phyloP scores from a whole-genome alignment of 1,140 invertebrate species.

The Bombus difficillimus region DNA sequence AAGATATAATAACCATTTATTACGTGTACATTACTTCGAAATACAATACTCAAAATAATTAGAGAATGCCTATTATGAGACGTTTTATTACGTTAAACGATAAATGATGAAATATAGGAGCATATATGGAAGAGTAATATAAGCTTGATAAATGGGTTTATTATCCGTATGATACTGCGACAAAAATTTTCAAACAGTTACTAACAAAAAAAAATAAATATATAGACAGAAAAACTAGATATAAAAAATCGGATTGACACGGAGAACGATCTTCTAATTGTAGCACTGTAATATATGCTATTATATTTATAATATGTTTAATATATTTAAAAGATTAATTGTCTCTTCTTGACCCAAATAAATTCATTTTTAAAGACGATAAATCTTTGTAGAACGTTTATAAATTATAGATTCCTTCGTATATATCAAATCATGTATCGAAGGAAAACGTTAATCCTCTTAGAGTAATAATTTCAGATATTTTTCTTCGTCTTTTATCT shows the following conservation, averaged over 20 bases:
- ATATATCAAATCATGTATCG: not conserved
- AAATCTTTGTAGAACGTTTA: not conserved
- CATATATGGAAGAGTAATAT: not conserved
- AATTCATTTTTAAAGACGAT: not conserved
- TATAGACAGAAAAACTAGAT: too few species aligned
- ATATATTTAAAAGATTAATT: not conserved
- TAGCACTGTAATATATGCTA: too few species aligned
- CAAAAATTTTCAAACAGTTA: not conserved
- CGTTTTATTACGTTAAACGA: not conserved
- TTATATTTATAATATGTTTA: not conserved
- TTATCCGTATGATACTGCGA: not conserved
- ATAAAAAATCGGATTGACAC: too few species aligned
- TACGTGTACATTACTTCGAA: not conserved
- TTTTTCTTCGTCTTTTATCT: not conserved
- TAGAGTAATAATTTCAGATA: not conserved
- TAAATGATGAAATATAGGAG: not conserved
- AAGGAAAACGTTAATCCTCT: too few species aligned
- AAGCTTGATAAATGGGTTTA: not conserved
- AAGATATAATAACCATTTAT: too few species aligned
- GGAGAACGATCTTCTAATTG: too few species aligned
- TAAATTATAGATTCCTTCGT: not conserved
- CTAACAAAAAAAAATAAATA: not conserved
- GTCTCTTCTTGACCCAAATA: not conserved
- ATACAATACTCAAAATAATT: not conserved
- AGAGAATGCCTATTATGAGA: not conserved